Evolutionary conservation across 2,797 vertebrate species (phyloP).

Genomic region (Borostomias antarcticus): DNA sequence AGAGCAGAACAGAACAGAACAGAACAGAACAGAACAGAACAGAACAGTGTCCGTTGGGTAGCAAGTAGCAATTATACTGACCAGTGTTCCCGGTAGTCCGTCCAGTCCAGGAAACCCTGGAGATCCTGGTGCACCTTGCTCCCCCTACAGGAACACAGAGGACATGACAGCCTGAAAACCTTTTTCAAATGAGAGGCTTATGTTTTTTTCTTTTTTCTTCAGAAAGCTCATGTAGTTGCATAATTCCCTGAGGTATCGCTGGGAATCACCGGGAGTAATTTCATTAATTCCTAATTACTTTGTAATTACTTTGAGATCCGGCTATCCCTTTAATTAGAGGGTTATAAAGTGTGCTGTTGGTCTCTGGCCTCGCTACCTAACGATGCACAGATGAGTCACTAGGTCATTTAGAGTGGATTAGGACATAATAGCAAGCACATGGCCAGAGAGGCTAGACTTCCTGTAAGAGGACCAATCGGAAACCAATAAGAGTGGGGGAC

Average conservation of each 20-base stretch:
- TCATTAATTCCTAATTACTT: too few relatives aligned
- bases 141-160: conserved; percentile 69
- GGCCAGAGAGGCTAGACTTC: background rate
- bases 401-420: background rate
- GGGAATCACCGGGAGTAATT: too few relatives aligned
- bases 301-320: too few relatives aligned
- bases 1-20: too few relatives aligned
- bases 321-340: too few relatives aligned
- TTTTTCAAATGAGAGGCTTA: background rate
- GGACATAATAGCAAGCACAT: too few relatives aligned
- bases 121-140: conserved; percentile 68
- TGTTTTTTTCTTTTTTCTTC: background rate
- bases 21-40: too few relatives aligned
- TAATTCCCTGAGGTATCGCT: too few relatives aligned
- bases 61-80: background rate
- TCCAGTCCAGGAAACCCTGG: conserved; percentile 74
- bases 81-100: conserved; percentile 64
- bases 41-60: background rate
- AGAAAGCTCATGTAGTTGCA: background rate
- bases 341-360: too few relatives aligned
- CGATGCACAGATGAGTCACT: background rate
- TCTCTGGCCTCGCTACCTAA: background rate
- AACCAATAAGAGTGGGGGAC: conserved; percentile 8
- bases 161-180: conserved; percentile 10
- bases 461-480: background rate